Percentiles rank a stretch among this genome's conserved stretches.
Evolutionary conservation across 2,888 invertebrate species (phyloP).

Genomic region (Diachrysia chrysitis): DNA sequence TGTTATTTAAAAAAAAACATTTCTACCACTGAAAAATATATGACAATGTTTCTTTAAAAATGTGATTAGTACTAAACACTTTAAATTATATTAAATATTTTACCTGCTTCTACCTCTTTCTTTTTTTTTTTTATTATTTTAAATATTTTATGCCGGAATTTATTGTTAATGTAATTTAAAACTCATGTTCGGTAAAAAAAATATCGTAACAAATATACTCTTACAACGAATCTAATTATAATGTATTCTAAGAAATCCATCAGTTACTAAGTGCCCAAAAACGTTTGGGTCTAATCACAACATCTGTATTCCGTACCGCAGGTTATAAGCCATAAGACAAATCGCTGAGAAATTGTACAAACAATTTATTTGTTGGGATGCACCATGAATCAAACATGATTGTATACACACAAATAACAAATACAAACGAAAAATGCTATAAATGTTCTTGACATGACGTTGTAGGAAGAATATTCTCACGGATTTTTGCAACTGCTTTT

Average conservation of each 20-base stretch:
- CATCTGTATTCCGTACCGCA: constrained; percentile 41
- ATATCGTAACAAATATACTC: neutral
- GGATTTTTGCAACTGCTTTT: constrained; percentile 12
- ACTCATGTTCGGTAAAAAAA: no score
- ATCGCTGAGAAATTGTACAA: constrained; percentile 45
- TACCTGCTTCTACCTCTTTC: no score
- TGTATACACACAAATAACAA: constrained; percentile 5
- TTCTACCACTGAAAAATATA: no score
- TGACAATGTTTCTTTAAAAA: no score
- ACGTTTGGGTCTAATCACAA: constrained; percentile 18
- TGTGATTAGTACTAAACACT: no score
- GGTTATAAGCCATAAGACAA: constrained; percentile 43
- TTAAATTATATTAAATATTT: no score
- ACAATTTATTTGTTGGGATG: constrained; percentile 39
- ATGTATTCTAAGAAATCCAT: neutral
- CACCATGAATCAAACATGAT: constrained; percentile 52
- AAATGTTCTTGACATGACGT: constrained; percentile 34
- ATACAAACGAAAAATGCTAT: constrained; percentile 13
- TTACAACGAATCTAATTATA: neutral
- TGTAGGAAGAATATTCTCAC: constrained; percentile 1
- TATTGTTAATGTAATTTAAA: no score
- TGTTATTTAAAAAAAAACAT: no score
- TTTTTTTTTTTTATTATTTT: no score
- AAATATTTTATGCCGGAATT: no score
- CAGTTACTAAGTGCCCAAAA: constrained; percentile 12